These are phyloP conservation scores for Metaphire vulgaris DNA, from an alignment of 1,140 invertebrate genomes.

Conservation along the genomic window DNA sequence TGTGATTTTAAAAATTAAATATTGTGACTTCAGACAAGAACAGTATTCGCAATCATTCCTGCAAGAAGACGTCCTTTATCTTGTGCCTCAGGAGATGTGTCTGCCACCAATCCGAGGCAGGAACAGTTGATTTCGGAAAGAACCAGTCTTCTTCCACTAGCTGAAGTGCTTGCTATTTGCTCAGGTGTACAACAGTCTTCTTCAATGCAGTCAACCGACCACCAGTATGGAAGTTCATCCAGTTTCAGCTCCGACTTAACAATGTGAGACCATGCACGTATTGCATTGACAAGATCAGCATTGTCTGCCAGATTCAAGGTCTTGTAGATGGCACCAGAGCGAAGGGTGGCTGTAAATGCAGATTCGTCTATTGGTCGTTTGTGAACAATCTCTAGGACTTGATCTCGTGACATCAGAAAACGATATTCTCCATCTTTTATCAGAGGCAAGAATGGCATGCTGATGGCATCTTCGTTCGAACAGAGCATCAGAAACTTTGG, in stretches of 20 bases:
- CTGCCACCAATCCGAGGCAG: constrained; percentile 29
- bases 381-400: constrained; percentile 29
- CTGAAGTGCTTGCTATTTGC: constrained; percentile 23
- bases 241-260: constrained; percentile 27
- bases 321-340: constrained; percentile 28
- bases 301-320: constrained; percentile 24
- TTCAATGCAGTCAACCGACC: constrained; percentile 32
- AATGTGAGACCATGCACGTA: constrained; percentile 23
- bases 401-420: constrained; percentile 27
- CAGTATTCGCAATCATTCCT: constrained; percentile 28
- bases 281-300: constrained; percentile 20
- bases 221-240: constrained; percentile 30
- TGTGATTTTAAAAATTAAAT: no score
- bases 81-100: constrained; percentile 30
- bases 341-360: constrained; percentile 31
- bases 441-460: constrained; percentile 30
- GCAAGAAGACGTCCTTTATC: constrained; percentile 27
- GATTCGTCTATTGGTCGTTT: constrained; percentile 28
- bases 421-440: constrained; percentile 32
- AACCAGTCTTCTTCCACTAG: constrained; percentile 24
- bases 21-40: neutral
- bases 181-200: constrained; percentile 9
- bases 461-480: constrained; percentile 28
- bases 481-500: constrained; percentile 22
- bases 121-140: constrained; percentile 30